These are phyloP conservation scores for Sarcophaga caerulescens DNA, from an alignment of 2,888 invertebrate genomes.

Conservation along the genomic window DNA sequence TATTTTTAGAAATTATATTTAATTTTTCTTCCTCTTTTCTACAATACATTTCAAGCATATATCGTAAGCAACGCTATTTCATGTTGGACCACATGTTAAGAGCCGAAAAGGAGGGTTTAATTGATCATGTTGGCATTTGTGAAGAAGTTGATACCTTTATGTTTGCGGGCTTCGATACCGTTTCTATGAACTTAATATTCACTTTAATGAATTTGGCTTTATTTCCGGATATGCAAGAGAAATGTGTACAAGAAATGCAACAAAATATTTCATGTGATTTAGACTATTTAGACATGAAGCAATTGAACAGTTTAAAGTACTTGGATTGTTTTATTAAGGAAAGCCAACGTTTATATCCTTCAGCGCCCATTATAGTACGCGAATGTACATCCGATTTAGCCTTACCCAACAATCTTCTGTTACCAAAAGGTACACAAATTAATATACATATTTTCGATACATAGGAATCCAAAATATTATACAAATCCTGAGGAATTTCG, in stretches of 20 bases:
- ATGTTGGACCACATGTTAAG: constrained; percentile 75
- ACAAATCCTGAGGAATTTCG: constrained; percentile 73
- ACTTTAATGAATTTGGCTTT: constrained; percentile 74
- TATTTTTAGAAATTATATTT: background rate
- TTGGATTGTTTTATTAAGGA: constrained; percentile 86
- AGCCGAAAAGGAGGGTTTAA: constrained; percentile 73
- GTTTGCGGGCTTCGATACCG: constrained; percentile 76
- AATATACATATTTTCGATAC: constrained; percentile 73
- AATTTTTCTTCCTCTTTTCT: constrained; percentile 35
- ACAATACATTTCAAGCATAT: constrained; percentile 50
- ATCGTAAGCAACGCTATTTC: constrained; percentile 73
- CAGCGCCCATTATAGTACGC: constrained; percentile 84
- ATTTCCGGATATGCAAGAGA: constrained; percentile 73
- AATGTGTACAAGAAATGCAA: constrained; percentile 74
- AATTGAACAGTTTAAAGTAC: constrained; percentile 73
- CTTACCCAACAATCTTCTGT: constrained; percentile 72
- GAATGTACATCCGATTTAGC: constrained; percentile 79
- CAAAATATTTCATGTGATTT: constrained; percentile 71
- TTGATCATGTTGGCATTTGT: constrained; percentile 82
- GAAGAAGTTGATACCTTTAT: constrained; percentile 88
- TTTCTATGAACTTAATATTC: constrained; percentile 75
- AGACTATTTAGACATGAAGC: constrained; percentile 66
- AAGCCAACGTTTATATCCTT: constrained; percentile 84
- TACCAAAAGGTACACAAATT: constrained; percentile 73
- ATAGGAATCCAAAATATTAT: constrained; percentile 75